These are phyloP conservation scores for Trachymyrmex cornetzi DNA, from an alignment of 1,140 invertebrate genomes.

Conservation along the genomic window DNA sequence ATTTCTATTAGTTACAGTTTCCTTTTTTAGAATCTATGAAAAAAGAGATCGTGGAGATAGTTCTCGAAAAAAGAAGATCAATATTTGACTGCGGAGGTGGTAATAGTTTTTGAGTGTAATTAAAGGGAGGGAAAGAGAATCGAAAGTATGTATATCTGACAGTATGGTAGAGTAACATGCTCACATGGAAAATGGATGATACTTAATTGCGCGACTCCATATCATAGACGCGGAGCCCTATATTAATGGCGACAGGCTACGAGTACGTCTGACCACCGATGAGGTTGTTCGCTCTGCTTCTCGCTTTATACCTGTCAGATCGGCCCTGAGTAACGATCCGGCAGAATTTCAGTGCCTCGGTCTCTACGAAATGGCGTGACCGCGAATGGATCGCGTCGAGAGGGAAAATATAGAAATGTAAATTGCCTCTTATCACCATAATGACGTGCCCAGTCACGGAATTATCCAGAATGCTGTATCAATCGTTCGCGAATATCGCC, in stretches of 20 bases:
- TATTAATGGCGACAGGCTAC: slow-evolving; percentile 44
- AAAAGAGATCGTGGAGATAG: not conserved
- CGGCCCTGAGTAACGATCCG: slow-evolving; percentile 73
- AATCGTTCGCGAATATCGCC: slow-evolving; percentile 54
- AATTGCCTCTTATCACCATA: slow-evolving; percentile 62
- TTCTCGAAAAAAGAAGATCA: not conserved
- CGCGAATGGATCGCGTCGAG: slow-evolving; percentile 68
- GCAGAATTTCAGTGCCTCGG: slow-evolving; percentile 67
- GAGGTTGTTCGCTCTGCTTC: slow-evolving; percentile 62
- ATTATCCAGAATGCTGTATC: slow-evolving; percentile 66
- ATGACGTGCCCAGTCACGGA: slow-evolving; percentile 67
- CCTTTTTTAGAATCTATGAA: not conserved
- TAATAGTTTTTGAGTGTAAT: not conserved
- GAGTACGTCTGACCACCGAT: slow-evolving; percentile 36
- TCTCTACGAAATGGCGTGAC: slow-evolving; percentile 66
- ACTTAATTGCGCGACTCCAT: slow-evolving; percentile 50
- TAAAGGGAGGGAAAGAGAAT: not conserved
- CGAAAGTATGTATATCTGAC: not conserved
- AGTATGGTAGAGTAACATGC: not conserved
- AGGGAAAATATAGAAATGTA: slow-evolving; percentile 70
- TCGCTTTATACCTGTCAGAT: slow-evolving; percentile 70
- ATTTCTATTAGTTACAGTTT: not conserved
- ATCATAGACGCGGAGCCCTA: not conserved
- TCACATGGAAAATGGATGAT: slow-evolving; percentile 23
- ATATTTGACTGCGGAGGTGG: not conserved